Evolutionary conservation across 2,888 invertebrate species (phyloP).

Genomic region (Mycalesis mineus): DNA sequence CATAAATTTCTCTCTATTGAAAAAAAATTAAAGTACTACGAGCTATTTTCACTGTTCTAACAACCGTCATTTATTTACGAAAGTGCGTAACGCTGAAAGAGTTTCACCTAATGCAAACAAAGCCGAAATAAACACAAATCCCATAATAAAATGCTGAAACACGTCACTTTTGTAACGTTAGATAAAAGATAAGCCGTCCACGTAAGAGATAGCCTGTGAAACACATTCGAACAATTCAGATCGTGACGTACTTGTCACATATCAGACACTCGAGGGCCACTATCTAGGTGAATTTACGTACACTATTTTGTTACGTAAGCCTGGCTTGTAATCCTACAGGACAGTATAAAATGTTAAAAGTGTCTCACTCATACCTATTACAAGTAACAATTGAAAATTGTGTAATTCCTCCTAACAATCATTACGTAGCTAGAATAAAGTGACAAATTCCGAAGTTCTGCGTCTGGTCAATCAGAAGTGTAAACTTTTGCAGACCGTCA

Average conservation of each 20-base stretch:
- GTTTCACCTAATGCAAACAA: not conserved
- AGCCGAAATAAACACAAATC: not conserved
- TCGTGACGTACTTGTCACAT: conserved; percentile 14
- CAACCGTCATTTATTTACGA: not conserved
- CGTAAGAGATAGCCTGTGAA: conserved; percentile 12
- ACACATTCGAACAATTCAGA: conserved; percentile 3
- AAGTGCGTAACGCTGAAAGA: not conserved
- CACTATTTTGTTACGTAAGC: not conserved
- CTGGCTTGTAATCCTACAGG: no score
- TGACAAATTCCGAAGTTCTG: no score
- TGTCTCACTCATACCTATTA: no score
- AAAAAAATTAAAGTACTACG: no score
- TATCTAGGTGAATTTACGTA: not conserved
- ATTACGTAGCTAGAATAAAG: no score
- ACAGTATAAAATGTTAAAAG: no score
- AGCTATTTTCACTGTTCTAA: not conserved
- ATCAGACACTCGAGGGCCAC: not conserved
- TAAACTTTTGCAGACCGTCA: no score
- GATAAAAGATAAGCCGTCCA: conserved; percentile 18
- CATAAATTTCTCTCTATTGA: no score
- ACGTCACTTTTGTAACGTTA: conserved; percentile 16
- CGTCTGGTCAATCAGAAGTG: no score
- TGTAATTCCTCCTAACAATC: no score
- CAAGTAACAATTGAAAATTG: no score
- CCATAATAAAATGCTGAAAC: conserved; percentile 1